Percentiles rank a stretch among this genome's conserved stretches.
Evolutionary conservation across 2,113 vertebrate genomes (phyloP).

Genomic region (Poecilia latipinna): DNA sequence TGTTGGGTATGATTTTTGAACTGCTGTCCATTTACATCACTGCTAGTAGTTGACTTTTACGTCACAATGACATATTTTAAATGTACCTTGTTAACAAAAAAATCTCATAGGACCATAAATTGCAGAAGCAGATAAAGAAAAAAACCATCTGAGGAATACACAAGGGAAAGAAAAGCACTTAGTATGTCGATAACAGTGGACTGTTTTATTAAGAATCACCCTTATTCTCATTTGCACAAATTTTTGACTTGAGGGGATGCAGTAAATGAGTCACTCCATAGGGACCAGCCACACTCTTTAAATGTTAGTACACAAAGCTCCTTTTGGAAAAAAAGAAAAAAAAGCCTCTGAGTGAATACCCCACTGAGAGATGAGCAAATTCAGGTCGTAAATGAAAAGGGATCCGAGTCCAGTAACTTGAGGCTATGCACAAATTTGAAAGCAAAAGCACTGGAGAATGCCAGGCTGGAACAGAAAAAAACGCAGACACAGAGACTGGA

Average conservation of each 20-base stretch:
- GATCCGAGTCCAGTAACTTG: conserved; percentile 24
- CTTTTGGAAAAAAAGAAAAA: conserved; percentile 37
- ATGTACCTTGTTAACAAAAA: background rate
- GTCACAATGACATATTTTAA: background rate
- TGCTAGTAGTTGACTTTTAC: conserved; percentile 3
- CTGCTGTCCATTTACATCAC: background rate
- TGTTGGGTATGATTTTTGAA: background rate
- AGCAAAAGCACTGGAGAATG: conserved; percentile 8
- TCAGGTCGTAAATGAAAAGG: conserved; percentile 25
- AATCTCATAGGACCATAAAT: conserved; percentile 2
- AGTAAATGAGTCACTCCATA: conserved; percentile 36
- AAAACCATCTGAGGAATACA: conserved; percentile 9
- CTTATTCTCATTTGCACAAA: conserved; percentile 5
- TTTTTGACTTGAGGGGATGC: conserved; percentile 23
- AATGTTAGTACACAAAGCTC: conserved; percentile 33
- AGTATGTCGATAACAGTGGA: conserved; percentile 11
- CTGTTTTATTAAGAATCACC: conserved; percentile 17
- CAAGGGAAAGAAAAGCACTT: conserved; percentile 2
- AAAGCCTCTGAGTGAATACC: conserved; percentile 27
- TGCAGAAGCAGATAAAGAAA: conserved; percentile 2
- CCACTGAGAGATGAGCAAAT: conserved; percentile 38
- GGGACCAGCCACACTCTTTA: conserved; percentile 30
- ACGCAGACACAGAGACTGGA: conserved; percentile 10
- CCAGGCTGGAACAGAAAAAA: conserved; percentile 8
- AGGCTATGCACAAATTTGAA: conserved; percentile 20